Base-by-base conservation (phyloP, 2,113 vertebrate species). In the Pyxicephalus adspersus region DNA sequence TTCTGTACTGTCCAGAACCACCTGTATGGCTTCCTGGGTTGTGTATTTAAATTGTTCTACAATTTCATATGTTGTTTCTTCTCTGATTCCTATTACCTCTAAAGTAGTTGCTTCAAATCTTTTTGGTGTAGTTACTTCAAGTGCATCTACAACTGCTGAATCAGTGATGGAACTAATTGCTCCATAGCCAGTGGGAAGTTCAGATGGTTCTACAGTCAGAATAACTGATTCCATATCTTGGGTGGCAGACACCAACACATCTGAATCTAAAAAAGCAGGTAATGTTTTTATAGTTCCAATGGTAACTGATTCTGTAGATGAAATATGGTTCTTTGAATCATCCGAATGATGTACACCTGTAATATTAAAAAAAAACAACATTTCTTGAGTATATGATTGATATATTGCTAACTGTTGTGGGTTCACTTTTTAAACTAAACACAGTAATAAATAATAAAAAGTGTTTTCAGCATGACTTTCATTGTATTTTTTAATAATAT, bases 231-330 rank as follows among this genome's bases (percentile, higher is more conserved):
- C 74, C 3, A 52, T 19, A 15, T 6, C 63, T 78, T 71, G 0
- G 20, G 80, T 73, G 17, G 70, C 25, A 18, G 0, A 0, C 1
- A 80, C 50, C 2, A 88, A 79, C 72, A 61, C 2, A 0, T 73
- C 87, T 0, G 86, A 82, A 17, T 45, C 76, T 1, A 83, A 71
- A 1, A 82, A 80, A 81, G 86, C 84, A 81, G 88, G 88, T 50
- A 77, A 79, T 0, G 22, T 83, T 77, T 86, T 72, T n/a, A 38
- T 3, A 3, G 80, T 75, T 29, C 61, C 58, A 25, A 66, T 51
- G 3, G 28, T 28, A 19, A 34, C 9, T 45, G 70, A 26, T 19
- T 28, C 61, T 65, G 28, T 54, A 3, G 79, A 19, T 26, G 61
- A 26, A 19, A 25, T 57, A 20, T 38, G 25, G 17, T 65, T 61